phyloP scores from a whole-genome alignment of 2,888 invertebrate species.

The Salticus scenicus region DNA sequence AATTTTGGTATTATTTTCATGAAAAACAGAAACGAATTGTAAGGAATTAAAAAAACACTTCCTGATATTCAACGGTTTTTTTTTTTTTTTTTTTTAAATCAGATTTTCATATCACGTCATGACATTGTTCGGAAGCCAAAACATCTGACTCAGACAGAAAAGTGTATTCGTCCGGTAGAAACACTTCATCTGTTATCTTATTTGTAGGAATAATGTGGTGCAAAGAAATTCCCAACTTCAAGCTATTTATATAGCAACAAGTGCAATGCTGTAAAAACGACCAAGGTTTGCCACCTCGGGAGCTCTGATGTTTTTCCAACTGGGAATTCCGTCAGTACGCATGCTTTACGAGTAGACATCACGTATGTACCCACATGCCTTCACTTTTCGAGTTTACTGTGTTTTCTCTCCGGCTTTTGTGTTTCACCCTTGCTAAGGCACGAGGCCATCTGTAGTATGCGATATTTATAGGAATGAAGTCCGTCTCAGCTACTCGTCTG shows the following conservation, averaged over 20 bases:
- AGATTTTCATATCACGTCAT: background rate
- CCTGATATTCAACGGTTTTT: no score
- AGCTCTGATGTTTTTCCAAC: slow-evolving; percentile 42
- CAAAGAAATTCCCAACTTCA: slow-evolving; percentile 16
- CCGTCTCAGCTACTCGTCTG: slow-evolving; percentile 26
- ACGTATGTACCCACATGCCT: slow-evolving; percentile 6
- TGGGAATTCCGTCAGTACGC: slow-evolving; percentile 35
- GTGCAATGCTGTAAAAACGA: slow-evolving; percentile 36
- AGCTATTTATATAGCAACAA: slow-evolving; percentile 54
- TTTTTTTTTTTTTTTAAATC: no score
- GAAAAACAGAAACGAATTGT: no score
- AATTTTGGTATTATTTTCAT: no score
- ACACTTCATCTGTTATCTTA: slow-evolving; percentile 10
- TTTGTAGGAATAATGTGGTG: slow-evolving; percentile 28
- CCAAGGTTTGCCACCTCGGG: slow-evolving; percentile 41
- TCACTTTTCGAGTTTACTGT: slow-evolving; percentile 1
- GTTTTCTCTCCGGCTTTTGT: slow-evolving; percentile 19
- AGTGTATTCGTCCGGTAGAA: background rate
- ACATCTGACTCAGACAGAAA: background rate
- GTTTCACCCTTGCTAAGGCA: background rate
- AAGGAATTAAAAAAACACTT: no score
- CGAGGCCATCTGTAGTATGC: slow-evolving; percentile 37
- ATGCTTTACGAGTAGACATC: slow-evolving; percentile 2
- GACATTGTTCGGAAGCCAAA: background rate
- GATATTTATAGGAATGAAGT: slow-evolving; percentile 61